A percentile compares a stretch with the other conserved stretches of the same genome.
phyloP scores from a whole-genome alignment of 2,797 vertebrate genomes.

The Sebastes matsubarae region DNA sequence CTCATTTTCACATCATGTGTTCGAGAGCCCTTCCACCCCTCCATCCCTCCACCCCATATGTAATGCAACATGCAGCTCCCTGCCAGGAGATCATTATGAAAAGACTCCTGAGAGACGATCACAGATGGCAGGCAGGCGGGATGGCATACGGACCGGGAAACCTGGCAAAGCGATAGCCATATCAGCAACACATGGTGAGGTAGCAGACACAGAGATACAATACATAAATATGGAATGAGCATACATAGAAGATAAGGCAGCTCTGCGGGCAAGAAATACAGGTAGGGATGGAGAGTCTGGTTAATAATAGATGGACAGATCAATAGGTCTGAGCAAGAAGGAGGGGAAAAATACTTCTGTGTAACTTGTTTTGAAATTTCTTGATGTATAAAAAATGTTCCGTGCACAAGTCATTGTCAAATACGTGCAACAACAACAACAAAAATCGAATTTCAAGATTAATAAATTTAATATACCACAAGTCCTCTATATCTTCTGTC shows the following conservation, averaged over 20 bases:
- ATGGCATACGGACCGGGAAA: slow-evolving; percentile 24
- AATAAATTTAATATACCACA: neutral
- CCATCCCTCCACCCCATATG: neutral
- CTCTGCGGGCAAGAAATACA: neutral
- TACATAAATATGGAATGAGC: slow-evolving; percentile 6
- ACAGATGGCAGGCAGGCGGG: slow-evolving; percentile 57
- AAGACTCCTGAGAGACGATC: slow-evolving; percentile 35
- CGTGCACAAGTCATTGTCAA: neutral
- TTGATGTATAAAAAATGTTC: neutral
- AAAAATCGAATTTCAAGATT: neutral
- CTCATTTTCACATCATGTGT: slow-evolving; percentile 15
- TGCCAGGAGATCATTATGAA: slow-evolving; percentile 44
- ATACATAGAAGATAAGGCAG: neutral
- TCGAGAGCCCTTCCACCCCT: neutral
- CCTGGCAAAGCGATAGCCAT: slow-evolving; percentile 14
- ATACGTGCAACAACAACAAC: neutral
- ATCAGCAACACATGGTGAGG: slow-evolving; percentile 14
- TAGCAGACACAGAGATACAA: neutral
- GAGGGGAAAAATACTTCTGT: neutral
- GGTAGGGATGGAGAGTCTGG: neutral
- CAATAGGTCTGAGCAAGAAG: neutral
- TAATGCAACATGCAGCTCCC: slow-evolving; percentile 17
- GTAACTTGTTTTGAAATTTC: neutral
- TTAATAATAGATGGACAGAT: neutral
- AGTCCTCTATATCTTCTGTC: neutral